phyloP scores from a whole-genome alignment of 2,113 vertebrate genomes.

The Scytalopus superciliaris region DNA sequence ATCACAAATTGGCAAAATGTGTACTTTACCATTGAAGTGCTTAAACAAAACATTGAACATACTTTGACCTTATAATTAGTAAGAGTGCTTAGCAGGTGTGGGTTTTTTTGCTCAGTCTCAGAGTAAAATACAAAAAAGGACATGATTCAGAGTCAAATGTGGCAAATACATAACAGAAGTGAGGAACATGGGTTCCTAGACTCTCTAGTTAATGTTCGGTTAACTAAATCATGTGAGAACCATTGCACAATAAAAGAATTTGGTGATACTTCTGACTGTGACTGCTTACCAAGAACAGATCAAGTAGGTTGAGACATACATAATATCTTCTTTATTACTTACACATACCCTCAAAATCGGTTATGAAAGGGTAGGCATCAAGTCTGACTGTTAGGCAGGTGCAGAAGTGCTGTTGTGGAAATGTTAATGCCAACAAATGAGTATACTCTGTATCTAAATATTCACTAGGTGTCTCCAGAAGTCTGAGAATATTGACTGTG shows the following conservation, averaged over 20 bases:
- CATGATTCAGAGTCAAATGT: not conserved
- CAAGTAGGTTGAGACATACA: not conserved
- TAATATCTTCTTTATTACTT: not conserved
- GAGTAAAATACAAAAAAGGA: not conserved
- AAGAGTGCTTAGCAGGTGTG: not conserved
- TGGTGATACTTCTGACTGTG: not conserved
- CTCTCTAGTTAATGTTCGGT: not conserved
- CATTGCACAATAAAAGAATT: not conserved
- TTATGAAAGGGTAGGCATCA: not conserved
- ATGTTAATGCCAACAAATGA: not conserved
- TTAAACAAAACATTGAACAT: not conserved
- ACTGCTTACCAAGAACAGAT: not conserved
- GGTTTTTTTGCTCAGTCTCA: not conserved
- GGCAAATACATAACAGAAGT: not conserved
- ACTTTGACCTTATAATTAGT: not conserved
- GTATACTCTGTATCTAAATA: not conserved
- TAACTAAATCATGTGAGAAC: not conserved
- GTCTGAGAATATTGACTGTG: not conserved
- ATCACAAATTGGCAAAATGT: not conserved
- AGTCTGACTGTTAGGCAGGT: not conserved
- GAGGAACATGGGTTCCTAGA: not conserved
- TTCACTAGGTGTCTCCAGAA: constrained; percentile 6
- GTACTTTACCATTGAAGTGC: not conserved
- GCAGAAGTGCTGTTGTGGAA: not conserved
- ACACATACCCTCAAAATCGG: not conserved